A percentile compares a stretch with the other conserved stretches of the same genome.
Evolutionary conservation across 2,113 vertebrate genomes (phyloP).

Genomic region (Caranx ignobilis): DNA sequence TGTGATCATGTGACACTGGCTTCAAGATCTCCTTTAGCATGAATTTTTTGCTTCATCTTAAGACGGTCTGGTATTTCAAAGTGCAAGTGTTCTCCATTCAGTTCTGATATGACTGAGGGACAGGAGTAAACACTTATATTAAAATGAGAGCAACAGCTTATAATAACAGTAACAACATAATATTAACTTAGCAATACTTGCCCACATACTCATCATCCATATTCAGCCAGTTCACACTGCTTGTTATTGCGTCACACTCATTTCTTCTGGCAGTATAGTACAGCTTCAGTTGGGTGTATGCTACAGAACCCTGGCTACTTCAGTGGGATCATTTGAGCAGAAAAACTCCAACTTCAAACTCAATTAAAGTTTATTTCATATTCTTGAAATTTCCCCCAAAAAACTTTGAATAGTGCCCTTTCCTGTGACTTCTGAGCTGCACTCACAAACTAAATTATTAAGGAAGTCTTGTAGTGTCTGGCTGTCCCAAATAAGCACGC

Average conservation of each 20-base stretch:
- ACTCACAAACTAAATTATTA: slow-evolving; percentile 7
- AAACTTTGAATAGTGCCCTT: slow-evolving; percentile 2
- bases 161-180: slow-evolving; percentile 31
- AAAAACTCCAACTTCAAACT: slow-evolving; percentile 19
- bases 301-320: slow-evolving; percentile 33
- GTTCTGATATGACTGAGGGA: not conserved
- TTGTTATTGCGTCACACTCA: slow-evolving; percentile 16
- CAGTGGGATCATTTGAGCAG: slow-evolving; percentile 13
- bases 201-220: slow-evolving; percentile 11
- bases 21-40: not conserved
- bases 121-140: not conserved
- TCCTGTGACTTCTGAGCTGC: slow-evolving; percentile 17
- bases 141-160: slow-evolving; percentile 10
- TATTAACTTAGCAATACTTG: slow-evolving; percentile 35
- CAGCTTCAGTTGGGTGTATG: not conserved
- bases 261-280: slow-evolving; percentile 8
- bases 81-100: slow-evolving; percentile 30
- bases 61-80: slow-evolving; percentile 29
- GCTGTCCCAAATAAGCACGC: not conserved
- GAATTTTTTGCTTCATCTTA: slow-evolving; percentile 15
- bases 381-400: not conserved
- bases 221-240: slow-evolving; percentile 17
- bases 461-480: not conserved
- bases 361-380: slow-evolving; percentile 1
- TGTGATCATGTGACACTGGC: not conserved